These are phyloP conservation scores for Cranoglanis bouderius DNA, from an alignment of 2,113 vertebrate species.

Conservation along the genomic window DNA sequence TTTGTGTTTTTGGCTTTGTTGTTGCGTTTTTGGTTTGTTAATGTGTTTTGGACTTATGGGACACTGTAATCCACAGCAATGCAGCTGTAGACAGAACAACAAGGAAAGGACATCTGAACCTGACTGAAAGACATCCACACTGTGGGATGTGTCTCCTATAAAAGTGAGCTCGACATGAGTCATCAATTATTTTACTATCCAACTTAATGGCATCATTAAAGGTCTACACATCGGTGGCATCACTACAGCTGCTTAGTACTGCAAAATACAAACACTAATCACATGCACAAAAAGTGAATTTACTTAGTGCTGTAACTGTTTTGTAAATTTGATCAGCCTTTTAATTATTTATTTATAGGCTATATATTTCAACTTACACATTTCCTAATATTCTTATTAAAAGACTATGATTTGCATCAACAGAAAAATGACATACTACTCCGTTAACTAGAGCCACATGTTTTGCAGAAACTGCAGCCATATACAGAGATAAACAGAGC, in stretches of 20 bases:
- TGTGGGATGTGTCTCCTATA: neutral
- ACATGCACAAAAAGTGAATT: neutral
- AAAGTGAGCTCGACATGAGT: neutral
- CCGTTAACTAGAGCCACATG: neutral
- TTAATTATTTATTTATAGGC: neutral
- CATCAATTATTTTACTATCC: neutral
- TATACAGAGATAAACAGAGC: slow-evolving; percentile 17
- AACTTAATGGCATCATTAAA: neutral
- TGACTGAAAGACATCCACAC: neutral
- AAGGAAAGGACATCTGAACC: neutral
- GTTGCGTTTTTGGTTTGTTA: neutral
- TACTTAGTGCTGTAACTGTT: neutral
- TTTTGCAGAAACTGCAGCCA: slow-evolving; percentile 16
- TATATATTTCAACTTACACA: neutral
- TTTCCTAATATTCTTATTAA: neutral
- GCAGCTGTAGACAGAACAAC: neutral
- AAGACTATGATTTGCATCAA: neutral
- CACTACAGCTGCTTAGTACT: neutral
- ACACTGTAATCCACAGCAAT: neutral
- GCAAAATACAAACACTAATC: neutral
- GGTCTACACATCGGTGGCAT: too few relatives aligned
- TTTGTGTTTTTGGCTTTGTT: neutral
- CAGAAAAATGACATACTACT: neutral
- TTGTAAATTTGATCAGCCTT: neutral
- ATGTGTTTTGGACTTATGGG: neutral